A percentile compares a stretch with the other conserved stretches of the same genome.
These are phyloP conservation scores for Dasypus novemcinctus DNA, from an alignment of 2,113 vertebrate species.

Conservation along the genomic window DNA sequence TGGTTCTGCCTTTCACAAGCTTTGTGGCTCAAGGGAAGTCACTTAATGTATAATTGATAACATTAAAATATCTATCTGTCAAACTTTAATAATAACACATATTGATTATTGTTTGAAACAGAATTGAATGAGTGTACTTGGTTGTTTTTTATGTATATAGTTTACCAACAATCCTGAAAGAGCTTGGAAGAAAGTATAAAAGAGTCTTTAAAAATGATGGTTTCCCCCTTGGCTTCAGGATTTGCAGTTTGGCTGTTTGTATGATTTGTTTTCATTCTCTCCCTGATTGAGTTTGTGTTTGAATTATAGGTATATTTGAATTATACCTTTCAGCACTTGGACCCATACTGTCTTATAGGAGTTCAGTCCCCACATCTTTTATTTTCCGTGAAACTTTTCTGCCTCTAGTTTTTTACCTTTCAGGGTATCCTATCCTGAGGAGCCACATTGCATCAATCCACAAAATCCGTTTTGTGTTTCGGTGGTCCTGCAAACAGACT, in stretches of 20 bases:
- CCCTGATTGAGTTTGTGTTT: too few species aligned
- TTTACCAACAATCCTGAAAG: not conserved
- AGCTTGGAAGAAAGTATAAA: not conserved
- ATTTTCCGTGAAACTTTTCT: too few species aligned
- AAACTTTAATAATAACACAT: not conserved
- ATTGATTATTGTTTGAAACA: not conserved
- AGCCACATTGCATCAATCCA: too few species aligned
- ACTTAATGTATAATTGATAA: not conserved
- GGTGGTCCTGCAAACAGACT: too few species aligned
- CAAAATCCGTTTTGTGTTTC: too few species aligned
- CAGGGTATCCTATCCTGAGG: too few species aligned
- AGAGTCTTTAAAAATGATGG: not conserved
- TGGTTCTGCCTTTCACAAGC: not conserved
- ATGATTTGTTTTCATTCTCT: too few species aligned
- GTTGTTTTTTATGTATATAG: not conserved
- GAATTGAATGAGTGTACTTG: not conserved
- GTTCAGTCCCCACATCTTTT: too few species aligned
- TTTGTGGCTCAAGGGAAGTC: not conserved
- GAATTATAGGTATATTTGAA: too few species aligned
- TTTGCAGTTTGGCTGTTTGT: not conserved
- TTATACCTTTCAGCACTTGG: too few species aligned
- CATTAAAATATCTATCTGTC: not conserved
- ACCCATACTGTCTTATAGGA: too few species aligned
- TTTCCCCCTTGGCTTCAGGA: not conserved
- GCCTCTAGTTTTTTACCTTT: too few species aligned